Evolutionary conservation across 2,113 vertebrate species (phyloP).

Genomic region (Origma solitaria): DNA sequence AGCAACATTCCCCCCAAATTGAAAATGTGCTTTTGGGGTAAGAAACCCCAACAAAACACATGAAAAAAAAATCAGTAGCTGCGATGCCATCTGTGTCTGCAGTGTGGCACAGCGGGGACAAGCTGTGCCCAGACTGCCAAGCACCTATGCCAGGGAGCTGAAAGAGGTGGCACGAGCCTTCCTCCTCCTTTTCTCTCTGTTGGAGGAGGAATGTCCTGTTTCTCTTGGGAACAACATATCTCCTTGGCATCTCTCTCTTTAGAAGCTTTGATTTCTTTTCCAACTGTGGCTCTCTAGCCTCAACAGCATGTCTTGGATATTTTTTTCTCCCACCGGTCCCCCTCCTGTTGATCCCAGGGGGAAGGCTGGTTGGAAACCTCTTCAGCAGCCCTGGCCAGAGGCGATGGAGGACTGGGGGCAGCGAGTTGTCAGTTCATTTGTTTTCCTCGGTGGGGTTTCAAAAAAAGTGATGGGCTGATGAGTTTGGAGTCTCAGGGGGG

Average conservation of each 20-base stretch:
- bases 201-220: slow-evolving; percentile 3
- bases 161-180: background rate
- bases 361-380: background rate
- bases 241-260: slow-evolving; percentile 32
- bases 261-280: slow-evolving; percentile 42
- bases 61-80: background rate
- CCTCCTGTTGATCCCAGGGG: background rate
- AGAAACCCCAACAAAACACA: background rate
- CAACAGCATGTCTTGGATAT: background rate
- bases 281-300: slow-evolving; percentile 8
- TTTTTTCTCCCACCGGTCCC: background rate
- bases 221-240: slow-evolving; percentile 6
- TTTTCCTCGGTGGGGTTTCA: background rate
- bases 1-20: background rate
- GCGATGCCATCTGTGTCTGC: background rate
- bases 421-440: background rate
- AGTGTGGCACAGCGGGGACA: background rate
- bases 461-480: background rate
- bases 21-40: background rate
- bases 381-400: background rate
- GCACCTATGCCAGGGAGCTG: background rate
- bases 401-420: background rate
- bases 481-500: slow-evolving; percentile 48
- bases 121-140: background rate
- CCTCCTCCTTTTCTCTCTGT: background rate